Base-by-base conservation (phyloP, 2,888 invertebrate genomes). In the Metallyticus violacea region DNA sequence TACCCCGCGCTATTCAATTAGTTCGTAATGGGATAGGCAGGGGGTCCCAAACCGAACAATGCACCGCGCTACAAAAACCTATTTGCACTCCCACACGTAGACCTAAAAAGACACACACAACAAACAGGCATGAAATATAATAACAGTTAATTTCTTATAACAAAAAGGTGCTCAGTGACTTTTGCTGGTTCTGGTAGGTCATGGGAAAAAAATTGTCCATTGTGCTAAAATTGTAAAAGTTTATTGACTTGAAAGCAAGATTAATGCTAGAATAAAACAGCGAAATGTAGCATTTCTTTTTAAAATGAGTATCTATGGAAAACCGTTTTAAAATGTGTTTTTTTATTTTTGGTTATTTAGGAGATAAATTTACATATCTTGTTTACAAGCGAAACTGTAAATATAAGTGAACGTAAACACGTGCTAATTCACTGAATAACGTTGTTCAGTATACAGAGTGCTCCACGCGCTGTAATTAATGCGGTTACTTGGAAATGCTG, bases 1-100 rank as follows among this genome's bases (percentile, higher is more conserved):
- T 85, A 85, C 80, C 80, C 62, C 28, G 26, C 76, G 29, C 85
- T 85, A 85, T 85, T 85, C 85, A 85, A 85, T 85, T 85, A 85
- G 85, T 80, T 80, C 77, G 80, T 29, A 80, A 85, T 79, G 62
- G 85, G 80, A 79, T 29, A 79, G 85, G 28, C 80, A 80, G 76
- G 85, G 80, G 80, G 79, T 40, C 79, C 26, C 40, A 62, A 62
- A 26, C 79, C 26, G 79, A 85, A 62, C 85, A 85, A 85, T 80
- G 77, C 85, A 81, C 40, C 40, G 80, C 77, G 40, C 40, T 29
- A 80, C 80, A 40, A 62, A 28, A 77, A 83, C 28, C 83, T 83
- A 83, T 83, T 83, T 83, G 83, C 77, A 83, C 40, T 77, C 77
- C 27, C 62, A n/a, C 76, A 83, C 28, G 81, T 28, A 28, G 28